Base-by-base conservation (phyloP, 2,113 vertebrate species). In the Prinia subflava region DNA sequence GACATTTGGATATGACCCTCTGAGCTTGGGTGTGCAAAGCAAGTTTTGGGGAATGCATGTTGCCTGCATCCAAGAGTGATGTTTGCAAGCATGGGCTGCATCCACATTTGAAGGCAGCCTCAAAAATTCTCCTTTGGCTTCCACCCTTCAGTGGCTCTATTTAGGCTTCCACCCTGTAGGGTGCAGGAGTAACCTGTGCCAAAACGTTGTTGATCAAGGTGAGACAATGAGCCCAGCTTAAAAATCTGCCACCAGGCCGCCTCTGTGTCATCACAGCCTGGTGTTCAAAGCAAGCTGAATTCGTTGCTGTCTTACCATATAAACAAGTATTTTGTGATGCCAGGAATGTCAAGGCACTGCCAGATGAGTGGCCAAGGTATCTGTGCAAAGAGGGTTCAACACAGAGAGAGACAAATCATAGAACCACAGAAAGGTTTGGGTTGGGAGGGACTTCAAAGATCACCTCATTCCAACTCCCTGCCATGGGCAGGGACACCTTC, bases 391-490 rank as follows among this genome's bases (percentile, higher is more conserved):
- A 2, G 5, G 0, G 1, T 8, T 83, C 71, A 31, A 3, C 22
- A 75, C 33, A 75, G 23, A 15, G 31, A 73, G 4, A 16, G 11
- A 75, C 12, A 49, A 75, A 60, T 37, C 30, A 33, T 2, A 27
- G 30, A 89, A 60, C 3, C 7, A 60, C 14, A 11, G 30, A 20
- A 70, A 37, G 10, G 11, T 37, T 53, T 83, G 15, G 12, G 10
- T 37, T 63, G 31, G 22, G 69, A 90, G 11, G 15, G 9, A 69
- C 14, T 11, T 62, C 8, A 31, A 55, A 49, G 33, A 35, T 37
- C 41, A 27, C 7, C 30, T 68, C 2, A 0, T 55, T 69, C 47
- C 17, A 69, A 3, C 7, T 3, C n/a, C 14, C 21, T 69, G 39
- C 11, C 62, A 35, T 28, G n/a, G 12, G 7, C 21, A 62, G 47